These are phyloP conservation scores for Anodontia alba DNA, from an alignment of 2,888 invertebrate species.

Conservation along the genomic window DNA sequence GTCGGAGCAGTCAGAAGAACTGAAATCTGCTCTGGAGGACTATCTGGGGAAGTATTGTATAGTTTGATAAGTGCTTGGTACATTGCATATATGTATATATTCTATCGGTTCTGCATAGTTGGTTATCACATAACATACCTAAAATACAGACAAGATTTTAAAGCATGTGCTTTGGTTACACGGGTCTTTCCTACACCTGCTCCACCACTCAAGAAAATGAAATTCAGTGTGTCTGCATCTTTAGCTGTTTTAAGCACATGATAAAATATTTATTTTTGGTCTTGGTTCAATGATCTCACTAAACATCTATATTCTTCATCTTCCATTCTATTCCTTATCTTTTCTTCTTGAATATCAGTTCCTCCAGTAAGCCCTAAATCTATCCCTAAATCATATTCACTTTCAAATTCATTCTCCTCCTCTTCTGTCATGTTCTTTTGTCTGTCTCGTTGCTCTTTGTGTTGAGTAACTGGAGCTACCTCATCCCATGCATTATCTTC, in stretches of 20 bases:
- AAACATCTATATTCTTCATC: too few relatives aligned
- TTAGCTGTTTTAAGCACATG: background rate
- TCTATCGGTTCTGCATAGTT: too few relatives aligned
- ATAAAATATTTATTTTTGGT: background rate
- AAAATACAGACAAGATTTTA: background rate
- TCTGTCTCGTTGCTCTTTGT: too few relatives aligned
- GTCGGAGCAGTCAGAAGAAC: background rate
- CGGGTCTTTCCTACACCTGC: too few relatives aligned
- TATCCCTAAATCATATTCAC: background rate
- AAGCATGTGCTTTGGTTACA: conserved; percentile 3
- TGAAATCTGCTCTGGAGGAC: too few relatives aligned
- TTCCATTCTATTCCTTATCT: conserved; percentile 11
- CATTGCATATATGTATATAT: too few relatives aligned
- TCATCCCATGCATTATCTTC: too few relatives aligned
- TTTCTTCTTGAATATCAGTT: background rate
- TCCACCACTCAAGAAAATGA: too few relatives aligned
- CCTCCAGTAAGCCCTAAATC: background rate
- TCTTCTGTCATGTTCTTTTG: background rate
- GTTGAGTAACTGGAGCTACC: too few relatives aligned
- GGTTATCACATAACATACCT: background rate
- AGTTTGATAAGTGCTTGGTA: too few relatives aligned
- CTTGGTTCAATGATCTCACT: background rate
- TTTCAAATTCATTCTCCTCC: background rate
- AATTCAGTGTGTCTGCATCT: background rate
- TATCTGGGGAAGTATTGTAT: too few relatives aligned